phyloP scores from a whole-genome alignment of 2,797 vertebrate species.

The Loris lydekkerianus region DNA sequence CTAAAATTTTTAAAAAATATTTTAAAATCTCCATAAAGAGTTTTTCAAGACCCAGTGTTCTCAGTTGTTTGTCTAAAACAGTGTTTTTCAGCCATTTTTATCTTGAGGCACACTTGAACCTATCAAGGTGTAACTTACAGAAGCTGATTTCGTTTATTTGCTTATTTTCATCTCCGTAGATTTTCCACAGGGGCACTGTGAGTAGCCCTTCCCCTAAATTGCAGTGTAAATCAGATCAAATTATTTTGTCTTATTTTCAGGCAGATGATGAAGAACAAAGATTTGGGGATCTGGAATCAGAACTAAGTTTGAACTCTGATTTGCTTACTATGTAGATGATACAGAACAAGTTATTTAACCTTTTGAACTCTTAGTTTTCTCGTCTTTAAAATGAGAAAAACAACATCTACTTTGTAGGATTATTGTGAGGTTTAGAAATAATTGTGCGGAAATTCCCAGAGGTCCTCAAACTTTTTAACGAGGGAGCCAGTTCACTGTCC shows the following conservation, averaged over 20 bases:
- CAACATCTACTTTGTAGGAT: neutral
- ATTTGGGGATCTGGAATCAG: neutral
- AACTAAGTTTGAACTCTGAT: conserved; percentile 35
- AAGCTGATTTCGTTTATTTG: neutral
- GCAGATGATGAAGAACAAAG: neutral
- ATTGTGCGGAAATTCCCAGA: neutral
- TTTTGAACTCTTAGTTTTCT: conserved; percentile 22
- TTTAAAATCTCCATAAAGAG: neutral
- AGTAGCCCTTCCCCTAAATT: neutral
- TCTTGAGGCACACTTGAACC: too few species aligned
- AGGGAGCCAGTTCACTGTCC: too few species aligned
- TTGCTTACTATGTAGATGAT: neutral
- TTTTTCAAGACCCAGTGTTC: conserved; percentile 7
- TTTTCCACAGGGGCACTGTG: neutral
- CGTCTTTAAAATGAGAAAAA: neutral
- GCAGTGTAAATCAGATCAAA: neutral
- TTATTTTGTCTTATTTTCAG: conserved; percentile 18
- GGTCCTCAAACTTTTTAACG: too few species aligned
- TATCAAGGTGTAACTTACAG: neutral
- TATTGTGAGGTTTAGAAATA: neutral
- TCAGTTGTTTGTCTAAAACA: neutral
- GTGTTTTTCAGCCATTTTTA: too few species aligned
- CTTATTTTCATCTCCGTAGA: neutral
- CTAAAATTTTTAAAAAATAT: neutral
- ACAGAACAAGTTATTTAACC: neutral